Percentiles rank a stretch among this genome's conserved stretches.
Conservation (phyloP, 1,140 invertebrate species). For the Anthonomus grandis region DNA sequence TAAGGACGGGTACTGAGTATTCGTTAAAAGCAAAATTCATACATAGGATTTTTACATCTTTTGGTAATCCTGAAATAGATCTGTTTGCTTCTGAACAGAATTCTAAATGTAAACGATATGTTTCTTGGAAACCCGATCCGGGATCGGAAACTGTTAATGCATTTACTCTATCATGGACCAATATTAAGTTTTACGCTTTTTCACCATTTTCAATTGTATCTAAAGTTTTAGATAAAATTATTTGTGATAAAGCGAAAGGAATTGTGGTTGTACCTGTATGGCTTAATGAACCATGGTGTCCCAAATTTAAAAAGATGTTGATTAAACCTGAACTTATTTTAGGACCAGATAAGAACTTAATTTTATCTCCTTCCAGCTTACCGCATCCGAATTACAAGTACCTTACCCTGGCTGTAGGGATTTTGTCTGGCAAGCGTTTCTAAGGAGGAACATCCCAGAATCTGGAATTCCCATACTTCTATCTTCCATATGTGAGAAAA, state of each 20-base stretch:
- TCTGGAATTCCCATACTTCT: neutral
- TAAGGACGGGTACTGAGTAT: neutral
- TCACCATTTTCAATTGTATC: no score
- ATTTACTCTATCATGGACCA: constrained; percentile 10
- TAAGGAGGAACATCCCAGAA: constrained; percentile 3
- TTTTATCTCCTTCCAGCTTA: constrained; percentile 6
- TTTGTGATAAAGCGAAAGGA: no score
- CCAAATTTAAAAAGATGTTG: neutral
- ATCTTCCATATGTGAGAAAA: neutral
- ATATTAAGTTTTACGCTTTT: constrained; percentile 12
- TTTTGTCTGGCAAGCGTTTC: constrained; percentile 9
- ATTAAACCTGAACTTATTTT: neutral
- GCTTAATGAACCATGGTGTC: neutral
- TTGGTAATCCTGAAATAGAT: constrained; percentile 12
- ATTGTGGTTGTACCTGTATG: constrained; percentile 1
- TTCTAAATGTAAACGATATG: constrained; percentile 14
- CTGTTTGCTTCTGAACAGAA: constrained; percentile 18
- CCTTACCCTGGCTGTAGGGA: constrained; percentile 11
- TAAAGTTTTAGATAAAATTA: constrained; percentile 33
- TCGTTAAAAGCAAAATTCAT: neutral
- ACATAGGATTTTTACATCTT: neutral
- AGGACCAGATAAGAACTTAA: neutral
- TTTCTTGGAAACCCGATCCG: constrained; percentile 11
- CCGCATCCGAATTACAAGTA: neutral
- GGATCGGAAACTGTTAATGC: constrained; percentile 9